Evolutionary conservation across 1,140 invertebrate genomes (phyloP).

Genomic region (Microplitis demolitor): DNA sequence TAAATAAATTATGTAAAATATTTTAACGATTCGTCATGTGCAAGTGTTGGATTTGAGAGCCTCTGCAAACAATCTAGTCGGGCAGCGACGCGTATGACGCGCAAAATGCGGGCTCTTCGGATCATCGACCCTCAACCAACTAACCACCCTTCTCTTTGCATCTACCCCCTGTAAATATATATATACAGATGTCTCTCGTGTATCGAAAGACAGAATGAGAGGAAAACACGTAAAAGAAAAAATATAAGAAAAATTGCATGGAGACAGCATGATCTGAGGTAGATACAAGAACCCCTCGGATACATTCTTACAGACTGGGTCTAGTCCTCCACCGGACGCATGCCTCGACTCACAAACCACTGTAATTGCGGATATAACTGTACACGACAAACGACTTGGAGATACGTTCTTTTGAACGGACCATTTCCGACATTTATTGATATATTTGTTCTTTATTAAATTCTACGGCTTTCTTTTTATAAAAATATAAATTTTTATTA

Average conservation of each 20-base stretch:
- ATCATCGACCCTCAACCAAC: conserved; percentile 49
- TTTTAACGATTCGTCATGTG: conserved; percentile 17
- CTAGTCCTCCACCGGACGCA: conserved; percentile 43
- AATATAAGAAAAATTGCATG: not conserved
- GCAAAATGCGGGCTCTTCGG: conserved; percentile 61
- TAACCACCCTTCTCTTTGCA: not conserved
- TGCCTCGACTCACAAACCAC: conserved; percentile 53
- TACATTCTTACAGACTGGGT: conserved; percentile 13
- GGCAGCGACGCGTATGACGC: conserved; percentile 62
- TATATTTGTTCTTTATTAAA: conserved; percentile 6
- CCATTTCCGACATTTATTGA: not conserved
- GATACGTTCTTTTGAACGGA: not conserved
- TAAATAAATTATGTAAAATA: conserved; percentile 1
- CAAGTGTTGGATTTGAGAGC: conserved; percentile 53
- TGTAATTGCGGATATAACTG: conserved; percentile 63
- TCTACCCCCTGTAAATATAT: not conserved
- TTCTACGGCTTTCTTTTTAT: too few species aligned
- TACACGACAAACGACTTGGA: conserved; percentile 54
- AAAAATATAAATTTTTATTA: too few species aligned
- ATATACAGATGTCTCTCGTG: conserved; percentile 7
- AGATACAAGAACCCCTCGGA: conserved; percentile 24
- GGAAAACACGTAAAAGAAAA: not conserved
- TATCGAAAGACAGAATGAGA: conserved; percentile 11
- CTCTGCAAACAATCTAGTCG: conserved; percentile 64
- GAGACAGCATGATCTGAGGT: conserved; percentile 33